These are phyloP conservation scores for Murina feae DNA, from an alignment of 2,113 vertebrate genomes.

Conservation along the genomic window DNA sequence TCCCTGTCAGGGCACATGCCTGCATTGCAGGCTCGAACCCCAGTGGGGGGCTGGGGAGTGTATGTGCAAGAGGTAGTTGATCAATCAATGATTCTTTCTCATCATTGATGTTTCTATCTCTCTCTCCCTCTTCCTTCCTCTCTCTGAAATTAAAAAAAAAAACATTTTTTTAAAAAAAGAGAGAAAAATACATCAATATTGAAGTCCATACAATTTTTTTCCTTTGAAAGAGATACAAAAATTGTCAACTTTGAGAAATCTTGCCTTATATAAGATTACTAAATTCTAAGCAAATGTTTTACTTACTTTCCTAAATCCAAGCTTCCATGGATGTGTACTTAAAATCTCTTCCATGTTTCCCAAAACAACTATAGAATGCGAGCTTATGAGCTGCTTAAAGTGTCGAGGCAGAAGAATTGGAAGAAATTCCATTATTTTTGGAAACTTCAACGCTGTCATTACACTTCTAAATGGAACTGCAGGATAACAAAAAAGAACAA, in stretches of 20 bases:
- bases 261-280: background rate
- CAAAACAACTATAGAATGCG: background rate
- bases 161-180: too few species aligned
- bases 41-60: too few species aligned
- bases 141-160: too few species aligned
- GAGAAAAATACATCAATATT: background rate
- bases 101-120: too few species aligned
- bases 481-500: slow-evolving; percentile 12
- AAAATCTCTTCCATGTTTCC: slow-evolving; percentile 74
- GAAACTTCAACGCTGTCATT: slow-evolving; percentile 75
- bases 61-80: too few species aligned
- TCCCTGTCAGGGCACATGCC: too few species aligned
- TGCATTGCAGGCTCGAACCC: too few species aligned
- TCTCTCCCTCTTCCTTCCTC: too few species aligned
- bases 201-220: background rate
- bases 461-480: slow-evolving; percentile 74
- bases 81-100: too few species aligned
- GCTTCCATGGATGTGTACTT: slow-evolving; percentile 79
- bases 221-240: slow-evolving; percentile 20
- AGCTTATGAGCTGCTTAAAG: slow-evolving; percentile 70
- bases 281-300: background rate
- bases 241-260: background rate
- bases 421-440: slow-evolving; percentile 79
- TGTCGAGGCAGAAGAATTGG: slow-evolving; percentile 79
- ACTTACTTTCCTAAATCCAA: slow-evolving; percentile 83